phyloP scores from a whole-genome alignment of 2,113 vertebrate species.

The Symphodus melops region DNA sequence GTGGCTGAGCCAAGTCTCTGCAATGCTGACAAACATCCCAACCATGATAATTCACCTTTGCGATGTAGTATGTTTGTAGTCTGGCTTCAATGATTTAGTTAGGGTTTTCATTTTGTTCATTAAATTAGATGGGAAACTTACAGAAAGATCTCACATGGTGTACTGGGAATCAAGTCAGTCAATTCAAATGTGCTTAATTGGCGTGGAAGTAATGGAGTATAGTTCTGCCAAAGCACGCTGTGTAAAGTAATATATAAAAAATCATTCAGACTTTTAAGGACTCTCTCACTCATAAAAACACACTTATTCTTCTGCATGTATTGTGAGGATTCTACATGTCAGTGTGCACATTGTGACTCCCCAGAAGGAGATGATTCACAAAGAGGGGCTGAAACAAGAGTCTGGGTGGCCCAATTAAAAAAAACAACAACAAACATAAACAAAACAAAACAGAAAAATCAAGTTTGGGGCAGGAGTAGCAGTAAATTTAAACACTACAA shows the following conservation, averaged over 20 bases:
- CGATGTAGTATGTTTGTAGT: slow-evolving; percentile 22
- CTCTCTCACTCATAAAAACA: neutral
- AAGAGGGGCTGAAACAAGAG: slow-evolving; percentile 6
- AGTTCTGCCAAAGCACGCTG: neutral
- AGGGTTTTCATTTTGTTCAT: slow-evolving; percentile 34
- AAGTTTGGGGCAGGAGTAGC: neutral
- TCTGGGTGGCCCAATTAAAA: slow-evolving; percentile 2
- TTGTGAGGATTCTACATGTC: slow-evolving; percentile 21
- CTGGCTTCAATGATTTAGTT: slow-evolving; percentile 40
- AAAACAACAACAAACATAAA: no score
- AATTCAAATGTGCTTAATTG: neutral
- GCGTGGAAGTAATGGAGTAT: neutral
- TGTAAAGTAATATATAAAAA: neutral
- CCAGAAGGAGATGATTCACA: slow-evolving; percentile 38
- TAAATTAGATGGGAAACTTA: slow-evolving; percentile 17
- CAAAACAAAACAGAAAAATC: neutral
- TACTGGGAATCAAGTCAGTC: neutral
- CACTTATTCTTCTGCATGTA: slow-evolving; percentile 8
- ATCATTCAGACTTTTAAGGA: neutral
- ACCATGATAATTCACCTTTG: slow-evolving; percentile 51
- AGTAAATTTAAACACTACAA: no score
- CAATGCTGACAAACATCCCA: slow-evolving; percentile 68
- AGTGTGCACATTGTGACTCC: slow-evolving; percentile 12
- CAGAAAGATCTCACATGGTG: neutral
- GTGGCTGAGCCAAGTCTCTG: slow-evolving; percentile 42